Evolutionary conservation across 2,888 invertebrate species (phyloP), one percentile per base, ranked within the genome.

Genomic region (Sylvicola fuscatus): DNA sequence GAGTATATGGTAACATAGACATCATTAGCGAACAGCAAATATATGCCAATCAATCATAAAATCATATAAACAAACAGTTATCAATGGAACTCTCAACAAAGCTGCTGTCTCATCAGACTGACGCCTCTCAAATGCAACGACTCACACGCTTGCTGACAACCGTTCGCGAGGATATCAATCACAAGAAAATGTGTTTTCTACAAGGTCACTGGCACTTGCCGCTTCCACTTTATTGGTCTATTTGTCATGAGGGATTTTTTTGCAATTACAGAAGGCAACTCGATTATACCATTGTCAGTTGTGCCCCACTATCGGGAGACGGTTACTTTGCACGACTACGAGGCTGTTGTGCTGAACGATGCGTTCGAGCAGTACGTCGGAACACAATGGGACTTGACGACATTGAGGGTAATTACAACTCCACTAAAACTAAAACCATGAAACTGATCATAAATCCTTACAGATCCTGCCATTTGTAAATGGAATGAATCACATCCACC

Each of bases 321-420:
- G 0, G 66, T 70, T 13, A 68, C 69, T 12, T 78, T 82, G 15
- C 65, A 70, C 42, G 79, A 81, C 52, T 75, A 82, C 51, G 75
- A 81, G 53, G 83, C 84, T 2, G 82, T 82, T 0, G 73, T 82
- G 43, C 72, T 83, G 52, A 64, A 76, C n/a, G 72, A 72, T 52
- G 70, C 70, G 47, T 59, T 70, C 34, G 68, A 70, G 41, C 64
- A 67, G 32, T 72, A 71, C 48, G 66, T 70, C 27, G 62, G 64
- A 1, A 72, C 73, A 46, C 73, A 78, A 46, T 82, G 82, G 82
- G 83, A 83, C 53, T 65, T 83, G 37, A 82, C 82, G 13, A 82
- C 83, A 2, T 77, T 80, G 47, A 78, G 81, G 66, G 79, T 80
- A 41, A n/a, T n/a, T n/a, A n/a, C n/a, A n/a, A n/a, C n/a, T n/a